Evolutionary conservation across 2,888 invertebrate species (phyloP), one percentile per base, ranked within the genome.

Genomic region (Onchidella celtica): DNA sequence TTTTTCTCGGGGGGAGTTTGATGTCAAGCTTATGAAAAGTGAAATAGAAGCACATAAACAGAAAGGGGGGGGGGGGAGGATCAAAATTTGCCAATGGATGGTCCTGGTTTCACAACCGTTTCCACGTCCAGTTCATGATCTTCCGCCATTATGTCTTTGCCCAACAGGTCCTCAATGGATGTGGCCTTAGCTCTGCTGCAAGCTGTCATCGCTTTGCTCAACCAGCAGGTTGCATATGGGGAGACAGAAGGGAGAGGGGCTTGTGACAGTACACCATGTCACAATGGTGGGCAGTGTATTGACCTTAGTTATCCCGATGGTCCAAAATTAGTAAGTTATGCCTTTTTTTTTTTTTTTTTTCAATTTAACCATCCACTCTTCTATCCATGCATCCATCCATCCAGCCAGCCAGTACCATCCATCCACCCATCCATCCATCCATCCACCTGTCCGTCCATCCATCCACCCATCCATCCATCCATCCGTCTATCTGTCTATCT

Each of bases 401-500:
- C n/a, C n/a, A n/a, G n/a, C n/a, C n/a, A n/a, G n/a, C n/a, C n/a
- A n/a, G 4, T 14, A 9, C n/a, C n/a, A 14, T 47, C 47, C 17
- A 17, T 47, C 47, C 47, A 47, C 17, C 47, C 17, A n/a, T n/a
- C n/a, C n/a, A n/a, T n/a, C n/a, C n/a, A n/a, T n/a, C n/a, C n/a
- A n/a, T n/a, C n/a, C 29, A 27, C 27, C 81, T 76, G 81, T 81
- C 76, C 38, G n/a, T n/a, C n/a, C n/a, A 24, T n/a, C n/a, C n/a
- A 14, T 47, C 47, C 17, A 17, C 17, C 47, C 47, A 47, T 47
- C 47, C 17, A n/a, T n/a, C n/a, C n/a, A n/a, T n/a, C n/a, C n/a
- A n/a, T n/a, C n/a, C n/a, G n/a, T n/a, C n/a, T n/a, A 27, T 24
- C 81, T 76, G 81, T 81, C 76, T 29, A 55, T 63, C 24, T 81